Evolutionary conservation across 2,113 vertebrate species (phyloP).

Genomic region (Erythrolamprus reginae): DNA sequence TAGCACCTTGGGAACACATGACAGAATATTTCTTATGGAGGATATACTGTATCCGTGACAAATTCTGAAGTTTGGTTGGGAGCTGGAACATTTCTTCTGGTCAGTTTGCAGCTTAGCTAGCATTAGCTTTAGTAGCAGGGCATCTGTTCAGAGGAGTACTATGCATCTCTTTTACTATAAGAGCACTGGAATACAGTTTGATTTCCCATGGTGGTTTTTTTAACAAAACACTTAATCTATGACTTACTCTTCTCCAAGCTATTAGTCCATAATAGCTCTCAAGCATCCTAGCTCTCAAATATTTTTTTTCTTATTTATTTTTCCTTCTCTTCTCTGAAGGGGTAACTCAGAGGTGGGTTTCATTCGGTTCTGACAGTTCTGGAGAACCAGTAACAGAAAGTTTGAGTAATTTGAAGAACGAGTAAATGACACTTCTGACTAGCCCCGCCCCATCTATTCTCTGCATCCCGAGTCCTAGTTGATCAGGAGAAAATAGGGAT

Average conservation of each 20-base stretch:
- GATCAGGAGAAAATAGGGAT: too few species aligned
- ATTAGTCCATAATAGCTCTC: neutral
- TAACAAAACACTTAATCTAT: neutral
- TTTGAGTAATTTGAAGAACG: too few species aligned
- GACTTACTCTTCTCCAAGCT: neutral
- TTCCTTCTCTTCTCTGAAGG: neutral
- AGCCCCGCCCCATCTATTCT: too few species aligned
- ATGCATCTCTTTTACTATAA: constrained; percentile 3
- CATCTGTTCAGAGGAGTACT: neutral
- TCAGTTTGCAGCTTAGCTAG: constrained; percentile 25
- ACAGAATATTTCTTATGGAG: constrained; percentile 44
- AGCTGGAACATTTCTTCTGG: constrained; percentile 23
- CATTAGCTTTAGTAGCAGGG: constrained; percentile 2
- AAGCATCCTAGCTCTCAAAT: neutral
- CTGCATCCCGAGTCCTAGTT: too few species aligned
- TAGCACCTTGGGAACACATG: constrained; percentile 36
- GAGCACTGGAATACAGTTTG: neutral
- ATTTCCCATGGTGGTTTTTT: constrained; percentile 14
- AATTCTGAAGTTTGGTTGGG: constrained; percentile 34
- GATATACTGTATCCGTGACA: constrained; percentile 45
- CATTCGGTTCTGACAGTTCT: too few species aligned
- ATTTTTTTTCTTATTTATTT: neutral
- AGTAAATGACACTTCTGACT: too few species aligned
- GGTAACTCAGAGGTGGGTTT: too few species aligned
- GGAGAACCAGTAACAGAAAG: too few species aligned